These are phyloP conservation scores for Spodoptera littoralis DNA, from an alignment of 2,888 invertebrate species.

Conservation along the genomic window DNA sequence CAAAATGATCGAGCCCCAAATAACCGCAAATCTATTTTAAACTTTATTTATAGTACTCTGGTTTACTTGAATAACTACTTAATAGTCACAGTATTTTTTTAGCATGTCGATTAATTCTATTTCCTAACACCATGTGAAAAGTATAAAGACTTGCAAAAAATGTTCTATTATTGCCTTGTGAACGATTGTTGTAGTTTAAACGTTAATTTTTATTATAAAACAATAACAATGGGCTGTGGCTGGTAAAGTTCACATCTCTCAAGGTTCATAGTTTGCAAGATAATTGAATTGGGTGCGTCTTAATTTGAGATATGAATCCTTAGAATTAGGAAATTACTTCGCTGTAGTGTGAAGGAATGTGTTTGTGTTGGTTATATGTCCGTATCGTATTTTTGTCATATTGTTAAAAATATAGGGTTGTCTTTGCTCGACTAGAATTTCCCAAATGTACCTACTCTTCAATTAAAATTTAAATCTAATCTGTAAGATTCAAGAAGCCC, in stretches of 20 bases:
- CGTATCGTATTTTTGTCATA: no score
- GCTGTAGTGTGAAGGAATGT: background rate
- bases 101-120: slow-evolving; percentile 38
- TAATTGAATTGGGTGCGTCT: slow-evolving; percentile 48
- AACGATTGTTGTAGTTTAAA: slow-evolving; percentile 62
- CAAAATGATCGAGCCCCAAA: no score
- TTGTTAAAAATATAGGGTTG: background rate
- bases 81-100: slow-evolving; percentile 1
- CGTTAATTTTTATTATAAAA: slow-evolving; percentile 62
- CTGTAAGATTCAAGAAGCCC: no score
- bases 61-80: no score
- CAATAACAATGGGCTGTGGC: slow-evolving; percentile 60
- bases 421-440: background rate
- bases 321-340: slow-evolving; percentile 45
- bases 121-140: slow-evolving; percentile 61
- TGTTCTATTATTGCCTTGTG: slow-evolving; percentile 57
- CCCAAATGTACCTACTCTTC: no score
- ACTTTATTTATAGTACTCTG: no score
- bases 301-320: slow-evolving; percentile 37
- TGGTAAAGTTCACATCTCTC: slow-evolving; percentile 57
- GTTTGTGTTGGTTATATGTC: no score
- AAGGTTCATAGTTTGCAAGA: slow-evolving; percentile 50
- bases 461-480: no score
- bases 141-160: slow-evolving; percentile 47
- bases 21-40: no score